Evolutionary conservation across 2,888 invertebrate species (phyloP).

Genomic region (Volucella inanis): DNA sequence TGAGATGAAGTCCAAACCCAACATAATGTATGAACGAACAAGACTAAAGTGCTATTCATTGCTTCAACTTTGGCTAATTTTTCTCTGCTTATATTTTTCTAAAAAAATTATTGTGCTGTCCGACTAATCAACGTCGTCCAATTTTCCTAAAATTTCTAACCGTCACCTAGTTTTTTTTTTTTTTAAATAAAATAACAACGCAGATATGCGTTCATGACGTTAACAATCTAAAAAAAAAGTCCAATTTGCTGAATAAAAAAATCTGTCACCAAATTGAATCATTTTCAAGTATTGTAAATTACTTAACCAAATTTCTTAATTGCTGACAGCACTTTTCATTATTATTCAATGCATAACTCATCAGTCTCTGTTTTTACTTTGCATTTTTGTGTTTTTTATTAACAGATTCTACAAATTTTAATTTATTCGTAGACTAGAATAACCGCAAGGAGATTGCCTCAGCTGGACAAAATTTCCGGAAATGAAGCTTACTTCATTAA

Average conservation of each 20-base stretch:
- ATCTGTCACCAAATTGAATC: slow-evolving; percentile 32
- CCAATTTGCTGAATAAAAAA: background rate
- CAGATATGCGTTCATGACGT: too few relatives aligned
- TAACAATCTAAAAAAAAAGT: background rate
- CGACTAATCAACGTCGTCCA: too few relatives aligned
- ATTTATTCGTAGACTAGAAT: background rate
- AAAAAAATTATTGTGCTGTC: too few relatives aligned
- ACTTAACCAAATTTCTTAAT: slow-evolving; percentile 27
- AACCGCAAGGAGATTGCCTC: background rate
- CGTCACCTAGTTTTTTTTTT: too few relatives aligned
- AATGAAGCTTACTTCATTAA: slow-evolving; percentile 33
- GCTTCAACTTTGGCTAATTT: too few relatives aligned
- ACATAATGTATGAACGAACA: too few relatives aligned
- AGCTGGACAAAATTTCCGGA: slow-evolving; percentile 15
- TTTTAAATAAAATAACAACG: too few relatives aligned
- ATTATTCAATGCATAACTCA: slow-evolving; percentile 37
- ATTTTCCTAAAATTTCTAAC: too few relatives aligned
- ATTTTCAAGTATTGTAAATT: slow-evolving; percentile 23
- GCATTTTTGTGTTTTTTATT: background rate
- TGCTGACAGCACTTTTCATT: slow-evolving; percentile 17
- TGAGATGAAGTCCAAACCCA: too few relatives aligned
- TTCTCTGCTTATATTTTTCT: too few relatives aligned
- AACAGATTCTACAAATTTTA: background rate
- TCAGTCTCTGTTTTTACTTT: slow-evolving; percentile 1
- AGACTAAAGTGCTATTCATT: too few relatives aligned